Conservation (phyloP, 2,113 vertebrate genomes). For the Corvus hawaiiensis region DNA sequence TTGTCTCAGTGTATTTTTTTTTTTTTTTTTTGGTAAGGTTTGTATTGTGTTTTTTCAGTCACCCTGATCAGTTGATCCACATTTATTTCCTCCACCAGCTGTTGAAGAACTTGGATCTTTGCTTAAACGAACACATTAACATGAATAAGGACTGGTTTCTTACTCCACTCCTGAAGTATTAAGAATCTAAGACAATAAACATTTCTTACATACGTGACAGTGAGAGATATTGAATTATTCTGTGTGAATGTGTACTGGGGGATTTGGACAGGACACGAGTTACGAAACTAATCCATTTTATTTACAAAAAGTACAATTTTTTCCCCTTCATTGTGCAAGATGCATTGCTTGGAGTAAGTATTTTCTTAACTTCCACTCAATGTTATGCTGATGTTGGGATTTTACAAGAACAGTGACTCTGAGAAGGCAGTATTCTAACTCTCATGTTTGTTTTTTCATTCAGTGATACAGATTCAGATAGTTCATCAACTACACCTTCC, state of each 20-base stretch:
- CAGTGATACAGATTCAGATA: conserved; percentile 72
- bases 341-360: not conserved
- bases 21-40: not conserved
- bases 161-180: not conserved
- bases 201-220: accelerated
- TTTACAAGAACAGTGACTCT: not conserved
- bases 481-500: conserved; percentile 55
- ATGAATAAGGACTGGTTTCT: not conserved
- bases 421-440: not conserved
- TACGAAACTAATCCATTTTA: not conserved
- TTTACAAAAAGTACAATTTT: not conserved
- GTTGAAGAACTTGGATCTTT: not conserved
- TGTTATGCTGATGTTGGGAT: not conserved
- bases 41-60: not conserved
- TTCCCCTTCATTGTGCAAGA: not conserved
- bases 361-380: not conserved
- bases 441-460: not conserved
- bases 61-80: accelerated
- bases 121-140: accelerated
- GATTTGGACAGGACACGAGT: not conserved
- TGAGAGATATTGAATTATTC: not conserved
- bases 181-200: not conserved
- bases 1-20: not conserved
- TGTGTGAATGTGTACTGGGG: not conserved
- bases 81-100: not conserved